Conservation (phyloP, 2,113 vertebrate species). For the Cavia porcellus region DNA sequence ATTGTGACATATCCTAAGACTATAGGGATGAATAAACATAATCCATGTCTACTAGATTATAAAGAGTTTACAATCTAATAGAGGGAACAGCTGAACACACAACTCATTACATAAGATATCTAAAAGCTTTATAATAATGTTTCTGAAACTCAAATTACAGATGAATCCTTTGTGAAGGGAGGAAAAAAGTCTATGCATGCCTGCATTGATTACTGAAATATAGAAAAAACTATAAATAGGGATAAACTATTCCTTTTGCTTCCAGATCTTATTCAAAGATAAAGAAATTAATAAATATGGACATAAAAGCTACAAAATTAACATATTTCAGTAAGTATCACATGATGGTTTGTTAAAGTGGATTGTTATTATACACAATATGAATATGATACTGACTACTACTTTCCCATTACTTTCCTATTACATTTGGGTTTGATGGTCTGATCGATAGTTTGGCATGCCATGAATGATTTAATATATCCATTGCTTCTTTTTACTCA, state of each 20-base stretch:
- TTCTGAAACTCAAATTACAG: slow-evolving; percentile 32
- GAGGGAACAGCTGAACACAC: neutral
- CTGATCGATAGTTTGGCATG: neutral
- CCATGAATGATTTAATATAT: neutral
- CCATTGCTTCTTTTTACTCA: slow-evolving; percentile 50
- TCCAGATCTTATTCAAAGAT: slow-evolving; percentile 4
- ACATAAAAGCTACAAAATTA: slow-evolving; percentile 43
- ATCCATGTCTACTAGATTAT: neutral
- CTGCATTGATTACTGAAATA: neutral
- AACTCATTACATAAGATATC: neutral
- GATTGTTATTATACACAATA: neutral
- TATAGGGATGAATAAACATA: neutral
- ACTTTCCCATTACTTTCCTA: slow-evolving; percentile 13
- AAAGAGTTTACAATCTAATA: neutral
- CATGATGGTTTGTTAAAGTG: slow-evolving; percentile 25
- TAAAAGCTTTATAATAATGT: neutral
- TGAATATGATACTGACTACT: neutral
- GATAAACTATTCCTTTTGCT: slow-evolving; percentile 14
- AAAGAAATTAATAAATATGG: neutral
- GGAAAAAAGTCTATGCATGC: neutral
- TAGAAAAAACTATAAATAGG: neutral
- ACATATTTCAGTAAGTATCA: slow-evolving; percentile 42
- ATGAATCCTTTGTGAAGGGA: neutral
- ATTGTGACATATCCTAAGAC: neutral
- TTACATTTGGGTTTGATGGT: neutral